Evolutionary conservation across 2,888 invertebrate genomes (phyloP), one percentile per base, ranked within the genome.

Genomic region (Tricholauxania praeusta): DNA sequence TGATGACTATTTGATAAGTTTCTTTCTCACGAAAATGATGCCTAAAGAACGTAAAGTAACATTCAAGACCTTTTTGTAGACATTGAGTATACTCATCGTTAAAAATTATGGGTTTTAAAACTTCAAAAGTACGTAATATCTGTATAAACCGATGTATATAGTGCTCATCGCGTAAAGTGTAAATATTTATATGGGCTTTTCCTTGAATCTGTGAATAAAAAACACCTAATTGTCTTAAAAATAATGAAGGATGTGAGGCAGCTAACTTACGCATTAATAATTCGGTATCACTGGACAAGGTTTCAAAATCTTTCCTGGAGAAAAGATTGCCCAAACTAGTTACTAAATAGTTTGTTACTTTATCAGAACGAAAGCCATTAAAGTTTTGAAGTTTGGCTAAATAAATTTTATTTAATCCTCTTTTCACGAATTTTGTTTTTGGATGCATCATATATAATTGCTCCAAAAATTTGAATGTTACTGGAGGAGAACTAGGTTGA

Each of bases 211-310:
- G 91, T 15, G 92, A 93, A 0, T 93, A 93, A 12, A 96, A 89
- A 88, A 97, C 92, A 4, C 94, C 93, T 79, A 98, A 88, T 82
- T 98, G 97, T 39, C 97, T 90, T 7, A 94, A 87, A 2, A 97
- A 92, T 1, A 97, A 87, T 80, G 94, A 87, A 5, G 94, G 94
- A 89, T 95, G 93, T 14, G 92, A 91, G 1, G 94, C 91, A 0
- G 96, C 95, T 86, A 95, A 89, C 90, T 97, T 96, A 68, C 94
- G 87, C 28, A 93, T 90, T 49, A 93, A 91, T n/a, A 94, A 85
- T 81, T 95, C 95, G 32, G 93, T 91, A 80, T 95, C 94, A 72
- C 82, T 81, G 78, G 93, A 92, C 78, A 91, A 90, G 2, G 90
- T 85, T 62, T 90, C 89, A 89, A 93, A 93, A 52, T 93, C 92